A percentile compares a stretch with the other conserved stretches of the same genome.
phyloP scores from a whole-genome alignment of 2,888 invertebrate genomes.

The Liodrosophila aerea region DNA sequence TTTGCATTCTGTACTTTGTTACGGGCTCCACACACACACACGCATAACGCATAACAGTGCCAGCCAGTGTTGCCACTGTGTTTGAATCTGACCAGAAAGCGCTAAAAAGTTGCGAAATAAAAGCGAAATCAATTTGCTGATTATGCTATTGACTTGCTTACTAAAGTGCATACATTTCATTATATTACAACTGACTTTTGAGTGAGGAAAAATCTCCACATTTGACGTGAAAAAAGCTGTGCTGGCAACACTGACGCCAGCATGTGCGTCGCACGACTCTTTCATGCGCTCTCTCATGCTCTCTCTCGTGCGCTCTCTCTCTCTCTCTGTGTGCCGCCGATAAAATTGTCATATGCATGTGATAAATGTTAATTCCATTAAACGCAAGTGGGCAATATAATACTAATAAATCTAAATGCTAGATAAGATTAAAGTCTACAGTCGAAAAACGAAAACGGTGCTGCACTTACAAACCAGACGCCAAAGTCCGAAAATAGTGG shows the following conservation, averaged over 20 bases:
- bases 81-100: too few species aligned
- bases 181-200: too few species aligned
- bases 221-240: neutral
- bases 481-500: constrained; percentile 14
- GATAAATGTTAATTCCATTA: constrained; percentile 10
- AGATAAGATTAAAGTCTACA: constrained; percentile 33
- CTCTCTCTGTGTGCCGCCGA: neutral
- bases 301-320: neutral
- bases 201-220: too few species aligned
- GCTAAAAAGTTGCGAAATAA: too few species aligned
- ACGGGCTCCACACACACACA: neutral
- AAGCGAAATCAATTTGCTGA: too few species aligned
- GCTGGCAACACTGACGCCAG: neutral
- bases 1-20: constrained; percentile 41
- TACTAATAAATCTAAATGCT: constrained; percentile 29
- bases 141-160: too few species aligned
- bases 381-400: constrained; percentile 43
- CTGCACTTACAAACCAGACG: constrained; percentile 13
- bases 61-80: too few species aligned
- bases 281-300: neutral
- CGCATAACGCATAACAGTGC: too few species aligned
- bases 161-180: too few species aligned
- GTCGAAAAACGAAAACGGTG: constrained; percentile 1
- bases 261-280: too few species aligned
- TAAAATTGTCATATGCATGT: constrained; percentile 18